A percentile compares a stretch with the other conserved stretches of the same genome.
Conservation (phyloP, 2,113 vertebrate genomes). For the Oceanites oceanicus region DNA sequence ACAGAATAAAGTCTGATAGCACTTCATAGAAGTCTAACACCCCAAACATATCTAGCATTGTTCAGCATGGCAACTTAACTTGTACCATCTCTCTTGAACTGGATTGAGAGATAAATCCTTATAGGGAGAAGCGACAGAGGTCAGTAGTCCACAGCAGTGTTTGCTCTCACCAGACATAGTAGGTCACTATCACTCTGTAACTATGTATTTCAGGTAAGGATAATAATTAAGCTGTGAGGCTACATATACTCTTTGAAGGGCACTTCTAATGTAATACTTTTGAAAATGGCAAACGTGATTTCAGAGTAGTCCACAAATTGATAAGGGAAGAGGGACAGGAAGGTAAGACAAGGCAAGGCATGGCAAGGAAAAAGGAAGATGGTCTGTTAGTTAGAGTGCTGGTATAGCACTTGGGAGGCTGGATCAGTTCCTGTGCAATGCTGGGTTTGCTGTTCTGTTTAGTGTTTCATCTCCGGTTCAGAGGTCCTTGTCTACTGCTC, state of each 20-base stretch:
- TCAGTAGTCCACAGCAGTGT: neutral
- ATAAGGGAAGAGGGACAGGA: neutral
- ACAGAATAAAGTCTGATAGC: neutral
- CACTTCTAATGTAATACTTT: neutral
- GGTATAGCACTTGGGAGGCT: neutral
- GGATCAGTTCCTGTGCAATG: neutral
- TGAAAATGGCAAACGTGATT: neutral
- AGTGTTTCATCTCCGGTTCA: neutral
- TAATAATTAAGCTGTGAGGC: neutral
- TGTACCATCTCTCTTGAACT: neutral
- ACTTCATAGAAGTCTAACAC: neutral
- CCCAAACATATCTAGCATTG: neutral
- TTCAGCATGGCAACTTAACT: neutral
- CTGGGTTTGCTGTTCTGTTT: neutral
- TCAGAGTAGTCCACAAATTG: neutral
- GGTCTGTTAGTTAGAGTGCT: neutral
- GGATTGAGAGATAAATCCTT: neutral
- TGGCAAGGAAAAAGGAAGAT: neutral
- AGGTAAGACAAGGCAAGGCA: neutral
- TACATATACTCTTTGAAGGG: neutral
- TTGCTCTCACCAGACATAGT: neutral
- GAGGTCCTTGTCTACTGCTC: neutral
- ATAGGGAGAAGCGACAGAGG: neutral
- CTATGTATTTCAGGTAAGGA: neutral
- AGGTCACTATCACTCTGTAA: neutral